Conservation (phyloP, 2,888 invertebrate genomes). For the Drepanosiphum platanoidis region DNA sequence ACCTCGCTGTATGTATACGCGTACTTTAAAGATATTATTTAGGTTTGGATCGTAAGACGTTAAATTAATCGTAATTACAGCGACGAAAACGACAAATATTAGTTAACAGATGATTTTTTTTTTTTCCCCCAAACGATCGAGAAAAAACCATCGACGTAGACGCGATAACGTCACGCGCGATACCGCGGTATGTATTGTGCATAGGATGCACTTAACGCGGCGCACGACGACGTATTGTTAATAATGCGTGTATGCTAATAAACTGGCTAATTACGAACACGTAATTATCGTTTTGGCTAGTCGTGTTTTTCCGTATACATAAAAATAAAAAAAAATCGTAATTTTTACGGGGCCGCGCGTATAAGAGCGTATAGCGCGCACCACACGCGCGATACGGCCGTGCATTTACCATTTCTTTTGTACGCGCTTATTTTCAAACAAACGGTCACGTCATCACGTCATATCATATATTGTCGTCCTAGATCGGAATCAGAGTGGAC, state of each 20-base stretch:
- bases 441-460: not conserved
- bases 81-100: not conserved
- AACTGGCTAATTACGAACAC: not conserved
- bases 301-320: not conserved
- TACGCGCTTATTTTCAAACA: not conserved
- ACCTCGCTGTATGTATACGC: too few species aligned
- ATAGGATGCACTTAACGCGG: too few species aligned
- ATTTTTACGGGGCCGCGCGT: not conserved
- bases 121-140: too few species aligned
- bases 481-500: constrained; percentile 29
- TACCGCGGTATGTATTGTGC: not conserved
- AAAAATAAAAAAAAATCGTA: not conserved
- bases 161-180: too few species aligned
- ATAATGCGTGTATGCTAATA: not conserved
- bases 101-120: too few species aligned
- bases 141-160: too few species aligned
- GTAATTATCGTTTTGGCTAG: not conserved
- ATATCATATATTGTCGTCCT: constrained; percentile 13
- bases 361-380: too few species aligned
- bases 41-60: too few species aligned
- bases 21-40: too few species aligned
- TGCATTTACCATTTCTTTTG: not conserved
- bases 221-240: too few species aligned
- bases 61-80: not conserved
- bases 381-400: not conserved